Conservation (phyloP, 2,113 vertebrate species). For the Psephotus haematonotus region DNA sequence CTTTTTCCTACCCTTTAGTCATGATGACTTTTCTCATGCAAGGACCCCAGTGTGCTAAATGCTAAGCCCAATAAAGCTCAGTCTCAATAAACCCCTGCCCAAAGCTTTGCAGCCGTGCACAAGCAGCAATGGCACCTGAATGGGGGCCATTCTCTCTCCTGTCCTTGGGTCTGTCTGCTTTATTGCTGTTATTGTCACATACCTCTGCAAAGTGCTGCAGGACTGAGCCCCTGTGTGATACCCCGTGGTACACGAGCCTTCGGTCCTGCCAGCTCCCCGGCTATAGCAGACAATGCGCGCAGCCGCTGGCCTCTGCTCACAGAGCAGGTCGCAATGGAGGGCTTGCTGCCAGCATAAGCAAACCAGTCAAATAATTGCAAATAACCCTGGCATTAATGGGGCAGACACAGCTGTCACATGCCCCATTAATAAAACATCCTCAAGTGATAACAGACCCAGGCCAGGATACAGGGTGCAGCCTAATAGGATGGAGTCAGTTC, state of each 20-base stretch:
- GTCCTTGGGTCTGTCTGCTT: not conserved
- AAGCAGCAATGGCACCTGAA: not conserved
- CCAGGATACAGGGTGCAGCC: too few species aligned
- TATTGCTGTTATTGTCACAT: not conserved
- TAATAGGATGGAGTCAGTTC: not conserved
- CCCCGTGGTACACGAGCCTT: rapidly evolving
- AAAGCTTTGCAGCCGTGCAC: not conserved
- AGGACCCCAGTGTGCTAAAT: not conserved
- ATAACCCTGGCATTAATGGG: not conserved
- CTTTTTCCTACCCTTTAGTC: not conserved
- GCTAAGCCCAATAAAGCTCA: not conserved
- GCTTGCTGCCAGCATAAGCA: not conserved
- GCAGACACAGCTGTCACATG: not conserved
- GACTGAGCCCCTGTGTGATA: rapidly evolving
- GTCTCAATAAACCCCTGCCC: rapidly evolving
- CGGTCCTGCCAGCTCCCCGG: not conserved
- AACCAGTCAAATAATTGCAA: not conserved
- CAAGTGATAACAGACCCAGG: not conserved
- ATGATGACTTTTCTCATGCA: not conserved
- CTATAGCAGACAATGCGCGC: rapidly evolving
- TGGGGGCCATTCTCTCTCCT: rapidly evolving
- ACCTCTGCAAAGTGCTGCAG: not conserved
- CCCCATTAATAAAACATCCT: not conserved
- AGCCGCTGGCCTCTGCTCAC: rapidly evolving
- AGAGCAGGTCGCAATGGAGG: not conserved